phyloP scores from a whole-genome alignment of 2,888 invertebrate species.

The Mesochorus sp. region DNA sequence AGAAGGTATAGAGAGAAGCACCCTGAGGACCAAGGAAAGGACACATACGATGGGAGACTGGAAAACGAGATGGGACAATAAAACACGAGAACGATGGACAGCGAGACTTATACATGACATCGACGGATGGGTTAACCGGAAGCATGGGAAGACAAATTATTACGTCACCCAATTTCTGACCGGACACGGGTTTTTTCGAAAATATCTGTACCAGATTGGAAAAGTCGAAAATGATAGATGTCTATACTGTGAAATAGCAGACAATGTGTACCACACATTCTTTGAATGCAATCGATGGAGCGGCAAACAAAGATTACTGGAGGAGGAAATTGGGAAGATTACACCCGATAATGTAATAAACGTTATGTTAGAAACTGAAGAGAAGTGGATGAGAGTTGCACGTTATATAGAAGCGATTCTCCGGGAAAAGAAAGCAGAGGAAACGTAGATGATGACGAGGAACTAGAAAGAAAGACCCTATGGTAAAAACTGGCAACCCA shows the following conservation, averaged over 20 bases:
- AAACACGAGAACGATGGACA: slow-evolving; percentile 33
- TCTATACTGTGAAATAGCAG: slow-evolving; percentile 58
- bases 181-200: slow-evolving; percentile 64
- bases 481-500: no score
- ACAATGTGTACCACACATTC: slow-evolving; percentile 61
- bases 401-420: no score
- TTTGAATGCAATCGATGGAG: slow-evolving; percentile 56
- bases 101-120: slow-evolving; percentile 27
- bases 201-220: slow-evolving; percentile 59
- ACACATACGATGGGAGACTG: slow-evolving; percentile 29
- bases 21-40: slow-evolving; percentile 3
- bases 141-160: slow-evolving; percentile 51
- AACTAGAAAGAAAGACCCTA: no score
- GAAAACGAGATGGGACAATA: slow-evolving; percentile 26
- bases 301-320: slow-evolving; percentile 1
- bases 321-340: slow-evolving; percentile 13
- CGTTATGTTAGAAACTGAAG: no score
- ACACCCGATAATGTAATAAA: no score
- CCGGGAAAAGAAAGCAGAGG: no score
- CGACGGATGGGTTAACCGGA: slow-evolving; percentile 24
- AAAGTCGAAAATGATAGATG: slow-evolving; percentile 43
- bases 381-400: no score
- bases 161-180: slow-evolving; percentile 65
- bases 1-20: background rate
- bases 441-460: no score